Conservation (phyloP, 2,113 vertebrate species). For the Pongo abelii region DNA sequence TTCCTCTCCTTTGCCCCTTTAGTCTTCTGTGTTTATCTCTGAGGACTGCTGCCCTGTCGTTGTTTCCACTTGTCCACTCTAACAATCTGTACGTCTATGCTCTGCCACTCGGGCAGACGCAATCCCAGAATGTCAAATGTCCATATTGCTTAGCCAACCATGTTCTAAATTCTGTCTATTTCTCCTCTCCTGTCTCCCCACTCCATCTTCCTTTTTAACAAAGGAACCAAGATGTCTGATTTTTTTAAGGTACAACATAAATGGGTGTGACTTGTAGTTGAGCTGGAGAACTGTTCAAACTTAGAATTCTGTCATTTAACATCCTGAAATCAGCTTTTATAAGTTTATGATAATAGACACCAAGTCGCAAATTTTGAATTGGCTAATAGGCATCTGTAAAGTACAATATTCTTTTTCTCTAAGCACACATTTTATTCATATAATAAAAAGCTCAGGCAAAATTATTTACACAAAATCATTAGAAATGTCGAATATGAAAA, state of each 20-base stretch:
- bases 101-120: not conserved
- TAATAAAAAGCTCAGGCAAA: not conserved
- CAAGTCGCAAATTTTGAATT: not conserved
- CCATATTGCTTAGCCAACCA: fast-evolving
- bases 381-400: not conserved
- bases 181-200: not conserved
- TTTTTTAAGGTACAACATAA: not conserved
- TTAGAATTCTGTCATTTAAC: not conserved
- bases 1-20: not conserved
- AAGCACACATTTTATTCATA: slow-evolving; percentile 4
- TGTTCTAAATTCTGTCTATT: not conserved
- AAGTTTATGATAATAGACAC: not conserved
- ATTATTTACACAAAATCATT: not conserved
- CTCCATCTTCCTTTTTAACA: not conserved
- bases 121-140: not conserved
- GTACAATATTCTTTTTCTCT: not conserved
- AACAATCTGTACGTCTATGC: not conserved
- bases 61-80: not conserved
- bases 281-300: not conserved
- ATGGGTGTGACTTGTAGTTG: not conserved
- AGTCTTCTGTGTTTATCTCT: not conserved
- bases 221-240: not conserved
- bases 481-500: not conserved
- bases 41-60: not conserved
- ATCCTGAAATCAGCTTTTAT: not conserved